Conservation (phyloP, 2,888 invertebrate genomes). For the Calameuta pallipes region DNA sequence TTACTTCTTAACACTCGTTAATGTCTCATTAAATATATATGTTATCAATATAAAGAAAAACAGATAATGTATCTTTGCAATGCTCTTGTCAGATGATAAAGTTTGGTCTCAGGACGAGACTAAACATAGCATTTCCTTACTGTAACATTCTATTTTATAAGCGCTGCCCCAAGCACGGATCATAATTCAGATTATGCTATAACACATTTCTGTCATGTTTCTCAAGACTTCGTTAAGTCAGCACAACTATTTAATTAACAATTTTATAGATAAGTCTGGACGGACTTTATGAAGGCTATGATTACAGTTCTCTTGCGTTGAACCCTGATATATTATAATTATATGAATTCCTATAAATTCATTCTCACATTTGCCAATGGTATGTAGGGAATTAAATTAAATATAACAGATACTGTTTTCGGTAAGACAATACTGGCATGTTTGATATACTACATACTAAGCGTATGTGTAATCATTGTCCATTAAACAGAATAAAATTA, state of each 20-base stretch:
- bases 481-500: background rate
- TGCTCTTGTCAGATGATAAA: constrained; percentile 55
- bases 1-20: background rate
- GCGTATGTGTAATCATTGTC: background rate
- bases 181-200: constrained; percentile 29
- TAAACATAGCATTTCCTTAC: constrained; percentile 58
- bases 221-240: background rate
- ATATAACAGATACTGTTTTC: background rate
- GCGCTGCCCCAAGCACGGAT: constrained; percentile 36
- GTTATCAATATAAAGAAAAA: constrained; percentile 16
- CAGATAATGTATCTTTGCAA: constrained; percentile 48
- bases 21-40: background rate
- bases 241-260: background rate
- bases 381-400: background rate
- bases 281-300: constrained; percentile 9
- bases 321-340: background rate
- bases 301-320: background rate
- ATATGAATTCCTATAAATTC: background rate
- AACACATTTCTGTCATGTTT: background rate
- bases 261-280: constrained; percentile 2
- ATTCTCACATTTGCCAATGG: background rate
- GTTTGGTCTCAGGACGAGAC: constrained; percentile 61
- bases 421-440: background rate
- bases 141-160: constrained; percentile 32
- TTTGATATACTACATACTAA: background rate